Evolutionary conservation across 2,888 invertebrate species (phyloP), one percentile per base, ranked within the genome.

Genomic region (Hipparchia semele): DNA sequence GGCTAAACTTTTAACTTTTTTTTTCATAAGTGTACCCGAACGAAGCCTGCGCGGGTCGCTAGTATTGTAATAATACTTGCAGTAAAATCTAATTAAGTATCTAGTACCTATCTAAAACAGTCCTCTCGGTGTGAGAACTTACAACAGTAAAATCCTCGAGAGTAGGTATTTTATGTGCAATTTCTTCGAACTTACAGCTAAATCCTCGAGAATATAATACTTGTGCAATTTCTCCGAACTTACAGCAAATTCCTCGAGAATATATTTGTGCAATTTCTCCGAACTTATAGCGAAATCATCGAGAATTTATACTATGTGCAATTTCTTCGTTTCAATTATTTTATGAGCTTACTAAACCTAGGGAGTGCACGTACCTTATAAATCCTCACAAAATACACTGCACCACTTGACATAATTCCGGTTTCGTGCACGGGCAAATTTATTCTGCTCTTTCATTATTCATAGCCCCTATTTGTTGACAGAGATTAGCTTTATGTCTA

Each of bases 401-500:
- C 54, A 45, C 13, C 23, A 59, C 68, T 68, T 59, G 59, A 68
- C 59, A 59, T 46, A 12, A 59, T 59, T 68, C 67, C 68, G 45
- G n/a, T 66, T 54, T 66, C 9, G 53, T 66, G 10, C 66, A 54
- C 53, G 33, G 33, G 54, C n/a, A 67, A 59, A 59, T 68, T 68
- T 68, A 68, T 68, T 68, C 68, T 58, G 46, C 59, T 68, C 68
- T 45, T 13, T 6, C 13, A 67, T 67, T 67, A 46, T 56, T 67
- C 67, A 67, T 58, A 45, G n/a, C 67, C 33, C 12, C 60, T 58
- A 68, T 68, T 69, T 61, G 53, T 69, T 39, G 68, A 51, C n/a
- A 61, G 49, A 69, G 68, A 69, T 69, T 69, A 69, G 60, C 68
- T 39, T 39, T 13, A 60, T 53, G 60, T 51, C 51, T 60, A 12